Evolutionary conservation across 1,140 invertebrate species (phyloP).

Genomic region (Drosophila grimshawi): DNA sequence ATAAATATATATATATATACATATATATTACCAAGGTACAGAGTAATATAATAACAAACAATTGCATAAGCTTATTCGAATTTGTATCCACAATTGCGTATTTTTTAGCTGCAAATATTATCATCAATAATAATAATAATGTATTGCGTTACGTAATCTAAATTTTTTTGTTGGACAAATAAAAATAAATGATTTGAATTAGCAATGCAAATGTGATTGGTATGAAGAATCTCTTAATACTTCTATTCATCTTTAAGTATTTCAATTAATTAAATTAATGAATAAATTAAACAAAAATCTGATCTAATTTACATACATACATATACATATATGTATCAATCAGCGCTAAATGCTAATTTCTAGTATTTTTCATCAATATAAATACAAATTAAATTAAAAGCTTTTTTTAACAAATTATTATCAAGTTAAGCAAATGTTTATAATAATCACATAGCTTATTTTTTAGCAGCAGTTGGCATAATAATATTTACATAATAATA

Average conservation of each 20-base stretch:
- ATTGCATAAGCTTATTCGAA: background rate
- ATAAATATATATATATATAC: background rate
- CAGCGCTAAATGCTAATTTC: constrained; percentile 32
- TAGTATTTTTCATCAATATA: constrained; percentile 2
- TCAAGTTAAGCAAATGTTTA: background rate
- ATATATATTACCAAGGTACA: constrained; percentile 2
- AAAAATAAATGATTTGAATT: no score
- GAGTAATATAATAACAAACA: background rate
- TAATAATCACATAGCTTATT: constrained; percentile 23
- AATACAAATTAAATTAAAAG: constrained; percentile 10
- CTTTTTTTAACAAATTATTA: background rate
- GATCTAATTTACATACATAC: constrained; percentile 19
- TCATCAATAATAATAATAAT: no score
- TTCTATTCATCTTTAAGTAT: background rate
- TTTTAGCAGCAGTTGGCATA: constrained; percentile 15
- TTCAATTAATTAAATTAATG: background rate
- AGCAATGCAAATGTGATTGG: no score
- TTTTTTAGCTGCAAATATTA: no score
- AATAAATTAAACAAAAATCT: constrained; percentile 17
- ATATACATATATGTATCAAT: background rate
- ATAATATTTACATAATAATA: constrained; percentile 27
- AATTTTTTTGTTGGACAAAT: no score
- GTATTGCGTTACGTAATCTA: no score
- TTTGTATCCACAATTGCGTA: background rate
- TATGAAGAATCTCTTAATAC: no score